Base-by-base conservation (phyloP, 2,797 vertebrate genomes). In the Catostomus latipinnis region DNA sequence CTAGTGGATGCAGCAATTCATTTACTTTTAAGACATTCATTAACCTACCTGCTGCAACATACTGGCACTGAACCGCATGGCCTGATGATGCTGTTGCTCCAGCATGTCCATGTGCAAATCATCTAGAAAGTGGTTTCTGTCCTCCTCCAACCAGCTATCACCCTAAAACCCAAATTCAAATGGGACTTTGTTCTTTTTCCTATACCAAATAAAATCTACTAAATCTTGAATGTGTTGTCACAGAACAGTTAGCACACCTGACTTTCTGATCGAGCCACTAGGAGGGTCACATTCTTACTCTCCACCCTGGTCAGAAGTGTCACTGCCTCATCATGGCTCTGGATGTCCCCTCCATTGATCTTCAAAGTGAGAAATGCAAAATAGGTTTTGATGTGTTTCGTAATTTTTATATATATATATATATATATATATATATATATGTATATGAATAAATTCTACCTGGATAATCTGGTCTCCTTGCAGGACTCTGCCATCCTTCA, bases 381-480 rank as follows among this genome's bases (percentile, higher is more conserved):
- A 52, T 6, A 0, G 16, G 56, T 11, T 54, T 46, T 62, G n/a
- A 10, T 6, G 34, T 34, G 34, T 18, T 18, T 18, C 16, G 16
- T 18, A 18, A 18, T 18, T 18, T 18, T 18, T 3, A 34, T 3
- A 7, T 6, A 34, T 3, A 34, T 4, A 34, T 3, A 34, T 3
- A 34, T 4, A 34, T 3, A 34, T 3, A 7, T 6, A 34, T 3
- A 7, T 6, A 34, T 3, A 34, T 4, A 34, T 3, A 34, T 3
- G 4, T 4, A 34, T 3, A 34, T 3, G 34, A 34, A 34, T 34
- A 34, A 34, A 34, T 34, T 34, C 34, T 78, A 98, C 97, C 94
- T 98, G 96, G 84, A 99, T 96, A 52, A 99, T 98, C 85, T 95
- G 96, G 86, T 98, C 97, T 4, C 97, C 97, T 84, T 98, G 96